Evolutionary conservation across 2,797 vertebrate genomes (phyloP).

Genomic region (Paratrypauchen microcephalus): DNA sequence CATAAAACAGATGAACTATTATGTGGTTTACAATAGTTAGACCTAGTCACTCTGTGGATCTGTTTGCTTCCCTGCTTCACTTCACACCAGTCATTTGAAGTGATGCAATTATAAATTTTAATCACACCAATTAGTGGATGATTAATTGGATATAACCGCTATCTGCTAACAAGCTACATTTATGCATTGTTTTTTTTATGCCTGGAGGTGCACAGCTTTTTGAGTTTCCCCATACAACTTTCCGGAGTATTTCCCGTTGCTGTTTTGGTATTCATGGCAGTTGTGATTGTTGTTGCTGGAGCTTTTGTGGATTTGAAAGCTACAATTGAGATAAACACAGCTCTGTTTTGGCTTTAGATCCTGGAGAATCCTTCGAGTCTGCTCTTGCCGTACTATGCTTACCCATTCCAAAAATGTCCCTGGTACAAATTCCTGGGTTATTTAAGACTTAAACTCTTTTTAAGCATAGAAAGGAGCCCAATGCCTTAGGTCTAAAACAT

Average conservation of each 20-base stretch:
- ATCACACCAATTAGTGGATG: conserved; percentile 32
- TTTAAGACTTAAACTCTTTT: conserved; percentile 50
- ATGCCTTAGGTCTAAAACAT: conserved; percentile 16
- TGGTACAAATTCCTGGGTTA: conserved; percentile 61
- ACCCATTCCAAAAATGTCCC: conserved; percentile 43
- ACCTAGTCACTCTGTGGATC: no score
- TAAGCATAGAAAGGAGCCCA: conserved; percentile 32
- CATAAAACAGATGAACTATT: no score
- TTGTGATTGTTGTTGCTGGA: conserved; percentile 29
- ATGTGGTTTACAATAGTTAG: no score
- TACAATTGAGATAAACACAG: conserved; percentile 44
- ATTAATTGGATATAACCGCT: conserved; percentile 31
- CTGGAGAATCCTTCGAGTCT: conserved; percentile 30
- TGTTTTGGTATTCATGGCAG: conserved; percentile 25
- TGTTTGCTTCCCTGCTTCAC: neutral
- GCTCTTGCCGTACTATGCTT: conserved; percentile 32
- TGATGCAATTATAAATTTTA: conserved; percentile 18
- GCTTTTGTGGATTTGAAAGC: conserved; percentile 33
- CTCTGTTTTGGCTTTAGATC: conserved; percentile 35
- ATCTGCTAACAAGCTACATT: conserved; percentile 33
- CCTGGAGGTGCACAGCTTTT: conserved; percentile 23
- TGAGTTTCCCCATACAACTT: conserved; percentile 14
- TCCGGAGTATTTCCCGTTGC: neutral
- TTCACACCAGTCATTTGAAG: neutral
- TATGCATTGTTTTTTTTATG: conserved; percentile 1